Evolutionary conservation across 1,140 invertebrate genomes (phyloP), one percentile per base, ranked within the genome.

Genomic region (Pseudomyrmex concolor): DNA sequence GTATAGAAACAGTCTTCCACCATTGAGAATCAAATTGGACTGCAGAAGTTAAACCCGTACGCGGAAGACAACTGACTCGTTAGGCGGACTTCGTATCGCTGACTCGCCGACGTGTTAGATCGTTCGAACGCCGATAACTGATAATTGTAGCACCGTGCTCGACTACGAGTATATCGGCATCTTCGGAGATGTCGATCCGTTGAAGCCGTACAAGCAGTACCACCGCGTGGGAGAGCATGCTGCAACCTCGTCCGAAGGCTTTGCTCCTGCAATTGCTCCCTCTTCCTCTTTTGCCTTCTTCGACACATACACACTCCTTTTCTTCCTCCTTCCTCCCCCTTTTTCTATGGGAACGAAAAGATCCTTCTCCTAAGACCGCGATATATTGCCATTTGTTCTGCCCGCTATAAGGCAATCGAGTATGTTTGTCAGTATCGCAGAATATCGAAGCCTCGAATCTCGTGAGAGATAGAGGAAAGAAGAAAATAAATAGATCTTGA

Each of bases 381-480:
- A 87, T 87, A 87, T 87, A 87, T 87, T 87, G 85, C 86, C 86
- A 87, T 87, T 87, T 87, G 85, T 87, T 87, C 74, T 45, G 74
- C 68, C 82, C 73, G 85, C 81, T 87, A 87, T 87, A 87, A 87
- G 85, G 86, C 82, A 70, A 71, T 80, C 66, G 66, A 80, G 87
- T 87, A 87, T 86, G 86, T 87, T 87, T 87, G 85, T 87, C 85
- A 87, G 86, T 87, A 87, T 87, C 86, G 74, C 85, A 85, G 85
- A 87, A 87, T 86, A 87, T 87, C 85, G 82, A 87, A 64, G 68
- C 68, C 51, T 87, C 85, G 86, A 87, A 86, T 83, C 85, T 66
- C 64, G 51, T 12, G 59, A 63, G 50, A 60, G 86, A 45, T 34
- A 34, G 34, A 34, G 5, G 5, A 34, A 34, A 34, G 34, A 34